Evolutionary conservation across 2,888 invertebrate genomes (phyloP).

Genomic region (Myopa tessellatipennis): DNA sequence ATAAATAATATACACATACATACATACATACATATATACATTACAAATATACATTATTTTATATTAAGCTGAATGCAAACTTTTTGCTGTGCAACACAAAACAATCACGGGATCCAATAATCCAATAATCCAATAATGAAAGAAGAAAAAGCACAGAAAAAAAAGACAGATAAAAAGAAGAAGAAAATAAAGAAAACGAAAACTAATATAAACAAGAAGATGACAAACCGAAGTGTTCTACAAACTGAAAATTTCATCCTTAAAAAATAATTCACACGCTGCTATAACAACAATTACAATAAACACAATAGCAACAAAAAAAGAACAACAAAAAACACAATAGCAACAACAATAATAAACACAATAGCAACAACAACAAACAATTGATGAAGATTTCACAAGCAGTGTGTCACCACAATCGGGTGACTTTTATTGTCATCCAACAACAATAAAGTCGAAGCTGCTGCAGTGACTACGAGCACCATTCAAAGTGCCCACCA

Average conservation of each 20-base stretch:
- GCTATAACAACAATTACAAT: slow-evolving; percentile 3
- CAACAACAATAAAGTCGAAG: slow-evolving; percentile 21
- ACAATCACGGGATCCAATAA: too few species aligned
- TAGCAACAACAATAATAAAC: background rate
- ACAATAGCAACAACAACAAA: background rate
- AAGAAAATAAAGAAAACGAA: too few species aligned
- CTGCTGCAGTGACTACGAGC: background rate
- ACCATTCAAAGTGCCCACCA: background rate
- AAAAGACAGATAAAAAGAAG: too few species aligned
- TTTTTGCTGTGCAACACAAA: too few species aligned
- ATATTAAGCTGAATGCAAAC: too few species aligned
- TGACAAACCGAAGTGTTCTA: too few species aligned
- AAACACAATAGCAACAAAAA: background rate
- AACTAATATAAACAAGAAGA: too few species aligned
- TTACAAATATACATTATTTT: too few species aligned
- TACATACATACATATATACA: background rate
- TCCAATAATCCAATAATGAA: too few species aligned
- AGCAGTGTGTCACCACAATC: slow-evolving; percentile 14
- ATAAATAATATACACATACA: too few species aligned
- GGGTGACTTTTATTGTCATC: slow-evolving; percentile 46
- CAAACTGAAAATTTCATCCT: background rate
- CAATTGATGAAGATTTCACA: slow-evolving; percentile 37
- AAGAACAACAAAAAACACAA: background rate
- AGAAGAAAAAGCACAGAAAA: too few species aligned
- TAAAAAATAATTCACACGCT: slow-evolving; percentile 42